phyloP scores from a whole-genome alignment of 1,140 invertebrate genomes.

The Gryon sp. region DNA sequence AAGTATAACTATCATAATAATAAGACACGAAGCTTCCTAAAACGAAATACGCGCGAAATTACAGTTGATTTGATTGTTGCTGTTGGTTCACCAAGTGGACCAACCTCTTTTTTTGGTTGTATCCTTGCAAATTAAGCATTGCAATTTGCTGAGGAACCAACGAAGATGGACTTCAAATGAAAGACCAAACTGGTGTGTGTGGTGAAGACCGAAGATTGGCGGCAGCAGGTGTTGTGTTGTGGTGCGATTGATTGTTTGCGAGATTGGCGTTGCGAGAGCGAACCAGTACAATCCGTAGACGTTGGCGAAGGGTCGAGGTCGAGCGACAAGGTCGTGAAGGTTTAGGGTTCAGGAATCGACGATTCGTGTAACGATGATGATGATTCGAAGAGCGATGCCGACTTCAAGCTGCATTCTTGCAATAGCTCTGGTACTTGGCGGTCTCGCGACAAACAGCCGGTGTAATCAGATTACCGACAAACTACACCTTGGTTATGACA shows the following conservation, averaged over 20 bases:
- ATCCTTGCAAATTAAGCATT: too few relatives aligned
- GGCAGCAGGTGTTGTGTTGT: constrained; percentile 41
- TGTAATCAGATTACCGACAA: constrained; percentile 67
- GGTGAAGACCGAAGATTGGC: constrained; percentile 26
- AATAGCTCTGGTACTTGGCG: constrained; percentile 26
- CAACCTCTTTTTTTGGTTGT: background rate
- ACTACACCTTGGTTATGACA: constrained; percentile 67
- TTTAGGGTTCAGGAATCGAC: constrained; percentile 40
- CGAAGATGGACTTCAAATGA: constrained; percentile 65
- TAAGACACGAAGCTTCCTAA: too few relatives aligned
- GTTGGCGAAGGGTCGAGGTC: constrained; percentile 60
- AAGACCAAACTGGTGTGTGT: constrained; percentile 18
- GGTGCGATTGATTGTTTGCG: constrained; percentile 36
- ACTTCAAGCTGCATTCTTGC: constrained; percentile 43
- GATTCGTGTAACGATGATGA: too few relatives aligned
- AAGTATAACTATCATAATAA: too few relatives aligned
- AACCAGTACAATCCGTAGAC: constrained; percentile 9
- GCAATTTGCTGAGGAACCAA: background rate
- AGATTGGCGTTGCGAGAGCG: constrained; percentile 8
- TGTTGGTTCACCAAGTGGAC: background rate
- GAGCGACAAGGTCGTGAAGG: constrained; percentile 57
- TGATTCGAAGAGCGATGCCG: constrained; percentile 43
- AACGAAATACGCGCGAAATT: too few relatives aligned
- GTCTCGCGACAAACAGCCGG: constrained; percentile 18
- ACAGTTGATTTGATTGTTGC: too few relatives aligned